Base-by-base conservation (phyloP, 1,140 invertebrate genomes). In the Araneus ventricosus region DNA sequence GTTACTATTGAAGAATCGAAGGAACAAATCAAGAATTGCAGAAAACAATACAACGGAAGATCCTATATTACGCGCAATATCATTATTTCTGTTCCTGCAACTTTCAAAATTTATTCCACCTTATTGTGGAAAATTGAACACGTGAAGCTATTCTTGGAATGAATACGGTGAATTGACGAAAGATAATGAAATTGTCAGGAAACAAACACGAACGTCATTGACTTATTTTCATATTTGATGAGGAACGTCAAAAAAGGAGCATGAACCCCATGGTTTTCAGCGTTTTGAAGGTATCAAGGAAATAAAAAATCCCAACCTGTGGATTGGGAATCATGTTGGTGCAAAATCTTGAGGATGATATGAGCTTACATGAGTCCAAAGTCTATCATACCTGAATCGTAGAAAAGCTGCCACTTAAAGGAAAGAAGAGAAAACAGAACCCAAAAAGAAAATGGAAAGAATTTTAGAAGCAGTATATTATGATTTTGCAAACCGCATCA, bases 21-120 rank as follows among this genome's bases (percentile, higher is more conserved):
- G 45, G 79, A 14, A 67, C 85, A 84, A 41, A n/a, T 91, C 84
- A 85, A 63, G 90, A 20, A 84, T 91, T 57, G 45, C 17, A 61
- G 27, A 63, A 63, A 39, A 24, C 61, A n/a, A 63, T 63, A 20
- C 37, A 70, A 39, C 79, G 79, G 5, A 10, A 45, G 14, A 41
- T 41, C 45, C 57, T 24, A 79, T 57, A 5, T 14, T 90, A 63
- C 39, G 75, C n/a, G 59, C 22, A 45, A 52, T 90, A 52, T 90
- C 41, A 30, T 80, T 34, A 4, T 79, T 22, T 79, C 67, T 14
- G 59, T 63, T 37, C 88, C 79, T 4, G 7, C 57, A 4, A 24
- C 6, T 4, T 84, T n/a, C 34, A 30, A 91, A 70, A 84, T 91
- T 91, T 84, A 52, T 91, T 37, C 30, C 79, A 2, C 34, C 52